Conservation (phyloP, 2,888 invertebrate genomes). For the Drosophila birchii region DNA sequence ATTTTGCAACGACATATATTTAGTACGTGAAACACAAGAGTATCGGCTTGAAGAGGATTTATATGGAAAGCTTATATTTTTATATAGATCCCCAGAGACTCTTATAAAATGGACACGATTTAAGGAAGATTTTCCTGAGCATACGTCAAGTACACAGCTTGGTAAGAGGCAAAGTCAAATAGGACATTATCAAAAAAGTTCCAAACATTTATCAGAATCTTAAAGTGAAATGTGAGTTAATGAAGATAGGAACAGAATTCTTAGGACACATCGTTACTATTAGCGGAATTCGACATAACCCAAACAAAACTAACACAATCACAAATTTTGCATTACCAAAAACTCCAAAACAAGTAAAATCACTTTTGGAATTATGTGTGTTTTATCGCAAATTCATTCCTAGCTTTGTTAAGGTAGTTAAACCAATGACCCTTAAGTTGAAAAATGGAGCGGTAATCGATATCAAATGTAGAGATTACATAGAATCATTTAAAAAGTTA, state of each 20-base stretch:
- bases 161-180: not conserved
- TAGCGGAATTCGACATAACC: not conserved
- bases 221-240: not conserved
- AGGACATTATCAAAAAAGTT: not conserved
- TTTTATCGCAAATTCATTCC: slow-evolving; percentile 3
- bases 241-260: not conserved
- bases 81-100: slow-evolving; percentile 98
- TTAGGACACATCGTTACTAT: not conserved
- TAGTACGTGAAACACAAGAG: slow-evolving; percentile 95
- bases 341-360: not conserved
- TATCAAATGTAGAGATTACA: not conserved
- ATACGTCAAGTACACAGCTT: slow-evolving; percentile 12
- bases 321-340: slow-evolving; percentile 1
- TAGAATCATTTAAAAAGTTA: not conserved
- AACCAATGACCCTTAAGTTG: slow-evolving; percentile 6
- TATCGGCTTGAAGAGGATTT: slow-evolving; percentile 97
- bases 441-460: not conserved
- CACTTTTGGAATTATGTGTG: not conserved
- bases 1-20: slow-evolving; percentile 92
- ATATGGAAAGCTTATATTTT: slow-evolving; percentile 97
- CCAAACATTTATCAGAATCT: not conserved
- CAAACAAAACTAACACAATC: slow-evolving; percentile 1
- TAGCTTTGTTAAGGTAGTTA: not conserved
- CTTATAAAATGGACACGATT: slow-evolving; percentile 91
- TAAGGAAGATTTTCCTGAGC: slow-evolving; percentile 65